Percentiles rank a stretch among this genome's conserved stretches.
These are phyloP conservation scores for Octopus bimaculoides DNA, from an alignment of 1,140 invertebrate genomes.

Conservation along the genomic window DNA sequence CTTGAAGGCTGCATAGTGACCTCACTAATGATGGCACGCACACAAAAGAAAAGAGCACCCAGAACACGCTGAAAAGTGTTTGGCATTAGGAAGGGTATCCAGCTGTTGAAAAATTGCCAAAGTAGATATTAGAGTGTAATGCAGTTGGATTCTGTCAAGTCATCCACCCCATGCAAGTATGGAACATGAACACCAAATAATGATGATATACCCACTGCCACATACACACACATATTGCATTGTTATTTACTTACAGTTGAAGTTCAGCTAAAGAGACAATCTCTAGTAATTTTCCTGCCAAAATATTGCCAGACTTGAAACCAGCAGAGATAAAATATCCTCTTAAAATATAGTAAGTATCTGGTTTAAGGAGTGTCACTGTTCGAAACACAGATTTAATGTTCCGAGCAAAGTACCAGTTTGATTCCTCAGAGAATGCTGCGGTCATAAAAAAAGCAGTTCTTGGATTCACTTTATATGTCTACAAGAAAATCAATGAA, in stretches of 20 bases:
- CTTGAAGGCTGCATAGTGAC: too few relatives aligned
- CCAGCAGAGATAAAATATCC: slow-evolving; percentile 51
- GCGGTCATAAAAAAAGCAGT: slow-evolving; percentile 50
- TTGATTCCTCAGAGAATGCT: slow-evolving; percentile 18
- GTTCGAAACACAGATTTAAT: slow-evolving; percentile 49
- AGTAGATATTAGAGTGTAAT: too few relatives aligned
- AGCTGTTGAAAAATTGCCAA: too few relatives aligned
- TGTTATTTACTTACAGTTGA: slow-evolving; percentile 47
- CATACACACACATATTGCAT: background rate
- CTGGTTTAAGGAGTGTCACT: slow-evolving; percentile 50
- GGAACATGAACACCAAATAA: too few relatives aligned
- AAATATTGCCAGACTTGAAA: slow-evolving; percentile 46
- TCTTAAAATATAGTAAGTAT: slow-evolving; percentile 48
- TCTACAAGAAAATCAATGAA: slow-evolving; percentile 31
- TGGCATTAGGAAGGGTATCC: too few relatives aligned
- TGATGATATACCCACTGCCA: background rate
- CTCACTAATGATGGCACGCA: too few relatives aligned
- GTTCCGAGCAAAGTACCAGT: slow-evolving; percentile 40
- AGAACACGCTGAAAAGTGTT: too few relatives aligned
- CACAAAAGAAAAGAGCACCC: too few relatives aligned
- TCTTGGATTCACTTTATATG: slow-evolving; percentile 19
- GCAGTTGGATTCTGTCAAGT: too few relatives aligned
- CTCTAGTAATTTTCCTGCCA: slow-evolving; percentile 50
- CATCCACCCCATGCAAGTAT: too few relatives aligned
- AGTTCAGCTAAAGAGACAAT: slow-evolving; percentile 50